A percentile compares a stretch with the other conserved stretches of the same genome.
phyloP scores from a whole-genome alignment of 1,140 invertebrate species.

The Drosophila rhopaloa region DNA sequence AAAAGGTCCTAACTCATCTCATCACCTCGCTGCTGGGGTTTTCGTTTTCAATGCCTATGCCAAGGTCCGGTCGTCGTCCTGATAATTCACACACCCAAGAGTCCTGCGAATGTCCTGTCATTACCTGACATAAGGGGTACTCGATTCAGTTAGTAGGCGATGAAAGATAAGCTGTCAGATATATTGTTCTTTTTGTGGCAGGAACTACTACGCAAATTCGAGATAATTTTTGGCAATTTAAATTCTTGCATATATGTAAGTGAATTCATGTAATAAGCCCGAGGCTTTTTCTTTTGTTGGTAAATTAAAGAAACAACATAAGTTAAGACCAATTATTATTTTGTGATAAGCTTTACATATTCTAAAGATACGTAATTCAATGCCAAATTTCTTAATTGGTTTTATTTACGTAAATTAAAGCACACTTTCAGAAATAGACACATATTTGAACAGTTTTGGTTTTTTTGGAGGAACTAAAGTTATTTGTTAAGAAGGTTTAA shows the following conservation, averaged over 20 bases:
- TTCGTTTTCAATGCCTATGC: slow-evolving; percentile 61
- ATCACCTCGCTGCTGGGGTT: slow-evolving; percentile 1
- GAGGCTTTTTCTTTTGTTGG: not conserved
- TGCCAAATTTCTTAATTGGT: no score
- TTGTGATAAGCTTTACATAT: no score
- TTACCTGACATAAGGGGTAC: slow-evolving; percentile 34
- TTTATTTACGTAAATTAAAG: no score
- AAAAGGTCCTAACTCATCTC: not conserved
- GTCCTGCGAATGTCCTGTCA: slow-evolving; percentile 31
- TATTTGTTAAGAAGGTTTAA: no score
- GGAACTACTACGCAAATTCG: not conserved
- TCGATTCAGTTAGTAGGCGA: slow-evolving; percentile 10
- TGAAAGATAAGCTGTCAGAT: slow-evolving; percentile 21
- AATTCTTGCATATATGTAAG: not conserved
- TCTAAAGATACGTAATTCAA: no score
- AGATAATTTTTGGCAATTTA: slow-evolving; percentile 2
- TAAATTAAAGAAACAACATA: not conserved
- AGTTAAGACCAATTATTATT: not conserved
- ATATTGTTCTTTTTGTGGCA: not conserved
- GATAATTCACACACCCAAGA: slow-evolving; percentile 13
- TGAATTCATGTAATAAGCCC: no score
- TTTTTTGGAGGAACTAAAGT: no score
- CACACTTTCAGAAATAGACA: no score
- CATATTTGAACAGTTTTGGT: no score
- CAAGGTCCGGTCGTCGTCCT: slow-evolving; percentile 57